Evolutionary conservation across 2,797 vertebrate genomes (phyloP), one percentile per base, ranked within the genome.

Genomic region (Todus mexicanus): DNA sequence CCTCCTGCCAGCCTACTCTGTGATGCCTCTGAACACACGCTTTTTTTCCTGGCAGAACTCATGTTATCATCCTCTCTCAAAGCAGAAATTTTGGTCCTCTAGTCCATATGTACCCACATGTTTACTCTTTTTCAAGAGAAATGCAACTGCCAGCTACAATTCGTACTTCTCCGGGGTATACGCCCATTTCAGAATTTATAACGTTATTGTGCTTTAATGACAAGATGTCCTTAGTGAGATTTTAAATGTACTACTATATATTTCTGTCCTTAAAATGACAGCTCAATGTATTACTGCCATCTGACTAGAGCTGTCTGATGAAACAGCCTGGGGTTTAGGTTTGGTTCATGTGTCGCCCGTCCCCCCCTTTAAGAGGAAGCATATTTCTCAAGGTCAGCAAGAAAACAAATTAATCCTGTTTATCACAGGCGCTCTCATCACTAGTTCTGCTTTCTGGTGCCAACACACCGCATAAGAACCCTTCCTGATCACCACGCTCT

Each of bases 71-170:
- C 68, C 60, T 65, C 69, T 87, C 57, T 45, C 54, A 73, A 74
- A 91, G 53, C 26, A 59, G 63, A 53, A 72, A 48, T 54, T 23
- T 43, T 61, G 59, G 31, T 38, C 56, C 65, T 87, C 38, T 35
- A 11, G 43, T 47, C 71, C 50, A 70, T 78, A 61, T 25, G 15
- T 18, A n/a, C 2, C 43, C 12, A 13, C n/a, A 35, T 5, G 22
- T 79, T 94, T 26, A 57, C 75, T 38, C 60, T 82, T 93, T 92
- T 92, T 27, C 69, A 75, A 93, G 68, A 84, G 70, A 95, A 79
- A 40, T 3, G 0, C 12, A 59, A 27, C 45, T 78, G 35, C 75
- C 77, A 85, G 80, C 63, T 89, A 63, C 70, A 76, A 40, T 19
- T 80, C 70, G 63, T 53, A 31, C 15, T 70, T 76, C 69, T 43